These are phyloP conservation scores for Aquatica leii DNA, from an alignment of 2,888 invertebrate species.

Conservation along the genomic window DNA sequence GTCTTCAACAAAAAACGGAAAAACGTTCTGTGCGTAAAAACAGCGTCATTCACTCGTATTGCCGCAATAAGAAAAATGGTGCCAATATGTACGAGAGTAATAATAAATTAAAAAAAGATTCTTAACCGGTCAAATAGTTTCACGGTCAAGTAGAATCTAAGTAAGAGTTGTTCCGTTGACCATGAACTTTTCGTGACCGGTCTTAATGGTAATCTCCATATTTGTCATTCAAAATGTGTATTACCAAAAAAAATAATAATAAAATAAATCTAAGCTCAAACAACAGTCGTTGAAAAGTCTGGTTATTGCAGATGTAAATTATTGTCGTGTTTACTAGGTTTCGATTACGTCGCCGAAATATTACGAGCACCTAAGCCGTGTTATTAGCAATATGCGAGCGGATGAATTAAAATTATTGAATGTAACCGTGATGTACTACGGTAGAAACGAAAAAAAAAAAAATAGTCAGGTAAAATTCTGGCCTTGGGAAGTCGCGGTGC, in stretches of 20 bases:
- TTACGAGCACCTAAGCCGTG: too few species aligned
- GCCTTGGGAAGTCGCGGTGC: slow-evolving; percentile 39
- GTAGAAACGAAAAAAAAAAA: background rate
- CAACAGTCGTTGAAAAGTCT: too few species aligned
- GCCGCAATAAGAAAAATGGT: background rate
- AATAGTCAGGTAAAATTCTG: slow-evolving; percentile 36
- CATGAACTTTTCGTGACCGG: slow-evolving; percentile 19
- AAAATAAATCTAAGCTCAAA: too few species aligned
- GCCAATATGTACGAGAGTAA: slow-evolving; percentile 3
- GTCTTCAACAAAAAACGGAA: background rate
- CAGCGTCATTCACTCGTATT: background rate
- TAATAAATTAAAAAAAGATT: slow-evolving; percentile 10
- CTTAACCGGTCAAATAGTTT: slow-evolving; percentile 20
- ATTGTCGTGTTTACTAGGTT: too few species aligned
- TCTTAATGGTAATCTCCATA: slow-evolving; percentile 13
- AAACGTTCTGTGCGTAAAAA: background rate
- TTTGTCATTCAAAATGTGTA: slow-evolving; percentile 11
- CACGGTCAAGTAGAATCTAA: slow-evolving; percentile 17
- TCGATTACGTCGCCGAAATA: too few species aligned
- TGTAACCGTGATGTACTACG: too few species aligned
- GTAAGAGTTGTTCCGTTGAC: slow-evolving; percentile 16
- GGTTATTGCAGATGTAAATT: too few species aligned
- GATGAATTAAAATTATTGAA: too few species aligned
- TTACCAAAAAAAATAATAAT: too few species aligned
- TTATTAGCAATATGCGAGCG: too few species aligned